phyloP scores from a whole-genome alignment of 23 tunicate genomes.

The Halocynthia aurantium region DNA sequence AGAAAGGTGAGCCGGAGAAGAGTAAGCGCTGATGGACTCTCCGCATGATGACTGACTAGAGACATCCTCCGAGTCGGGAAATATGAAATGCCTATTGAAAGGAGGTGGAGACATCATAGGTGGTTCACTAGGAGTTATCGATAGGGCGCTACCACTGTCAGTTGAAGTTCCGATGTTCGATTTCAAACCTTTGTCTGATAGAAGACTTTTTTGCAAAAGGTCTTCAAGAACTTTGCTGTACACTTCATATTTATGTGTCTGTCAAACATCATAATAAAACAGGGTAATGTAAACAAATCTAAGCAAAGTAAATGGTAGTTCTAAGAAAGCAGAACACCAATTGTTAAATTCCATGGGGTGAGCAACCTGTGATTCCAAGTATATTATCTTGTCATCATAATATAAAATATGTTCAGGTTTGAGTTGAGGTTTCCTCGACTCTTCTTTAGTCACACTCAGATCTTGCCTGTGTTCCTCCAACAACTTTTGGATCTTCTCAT shows the following conservation, averaged over 20 bases:
- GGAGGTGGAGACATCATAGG: constrained; percentile 10
- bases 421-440: not conserved
- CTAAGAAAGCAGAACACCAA: not conserved
- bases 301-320: not conserved
- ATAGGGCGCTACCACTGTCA: constrained; percentile 42
- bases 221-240: constrained; percentile 30
- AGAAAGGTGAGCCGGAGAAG: constrained; percentile 9
- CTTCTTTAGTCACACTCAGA: not conserved
- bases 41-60: too few species aligned
- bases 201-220: constrained; percentile 1
- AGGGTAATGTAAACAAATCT: not conserved
- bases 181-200: constrained; percentile 1
- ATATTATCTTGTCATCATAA: constrained; percentile 22
- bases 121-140: constrained; percentile 84
- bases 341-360: too few species aligned
- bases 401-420: constrained; percentile 24
- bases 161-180: not conserved
- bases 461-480: constrained; percentile 18
- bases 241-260: constrained; percentile 55
- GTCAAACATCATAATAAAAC: not conserved
- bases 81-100: not conserved
- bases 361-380: constrained; percentile 35
- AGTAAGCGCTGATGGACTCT: not conserved
- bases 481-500: constrained; percentile 22
- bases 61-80: constrained; percentile 2